These are phyloP conservation scores for Heterotis niloticus DNA, from an alignment of 2,113 vertebrate species.

Conservation along the genomic window DNA sequence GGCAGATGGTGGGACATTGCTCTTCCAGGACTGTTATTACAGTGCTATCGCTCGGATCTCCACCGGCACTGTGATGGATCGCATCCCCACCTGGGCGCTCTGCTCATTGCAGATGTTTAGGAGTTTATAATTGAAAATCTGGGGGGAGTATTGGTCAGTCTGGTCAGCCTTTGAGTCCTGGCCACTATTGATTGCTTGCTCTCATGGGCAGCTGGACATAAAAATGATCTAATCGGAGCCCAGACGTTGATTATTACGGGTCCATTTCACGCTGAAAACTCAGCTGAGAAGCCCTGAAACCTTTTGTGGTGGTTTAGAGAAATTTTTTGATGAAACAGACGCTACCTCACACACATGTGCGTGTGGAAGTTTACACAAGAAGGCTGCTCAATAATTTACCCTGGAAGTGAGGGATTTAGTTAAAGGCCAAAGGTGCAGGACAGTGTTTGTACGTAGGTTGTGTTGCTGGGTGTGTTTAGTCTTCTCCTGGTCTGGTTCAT, in stretches of 20 bases:
- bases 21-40: constrained; percentile 43
- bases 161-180: constrained; percentile 41
- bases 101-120: constrained; percentile 53
- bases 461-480: too few relatives aligned
- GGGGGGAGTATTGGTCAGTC: constrained; percentile 47
- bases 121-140: constrained; percentile 58
- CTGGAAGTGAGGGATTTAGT: not conserved
- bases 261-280: constrained; percentile 31
- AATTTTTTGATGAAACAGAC: not conserved
- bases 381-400: not conserved
- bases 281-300: constrained; percentile 8
- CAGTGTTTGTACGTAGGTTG: too few relatives aligned
- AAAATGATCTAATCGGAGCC: constrained; percentile 43
- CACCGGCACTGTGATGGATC: constrained; percentile 46
- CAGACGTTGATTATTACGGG: constrained; percentile 43
- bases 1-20: constrained; percentile 36
- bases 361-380: not conserved
- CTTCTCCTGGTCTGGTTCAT: too few relatives aligned
- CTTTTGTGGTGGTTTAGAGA: not conserved
- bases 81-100: constrained; percentile 19
- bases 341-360: not conserved
- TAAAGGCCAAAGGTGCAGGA: too few relatives aligned
- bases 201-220: constrained; percentile 35
- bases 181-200: constrained; percentile 38
- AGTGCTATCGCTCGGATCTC: constrained; percentile 46